Evolutionary conservation across 1,140 invertebrate species (phyloP).

Genomic region (Triops cancriformis): DNA sequence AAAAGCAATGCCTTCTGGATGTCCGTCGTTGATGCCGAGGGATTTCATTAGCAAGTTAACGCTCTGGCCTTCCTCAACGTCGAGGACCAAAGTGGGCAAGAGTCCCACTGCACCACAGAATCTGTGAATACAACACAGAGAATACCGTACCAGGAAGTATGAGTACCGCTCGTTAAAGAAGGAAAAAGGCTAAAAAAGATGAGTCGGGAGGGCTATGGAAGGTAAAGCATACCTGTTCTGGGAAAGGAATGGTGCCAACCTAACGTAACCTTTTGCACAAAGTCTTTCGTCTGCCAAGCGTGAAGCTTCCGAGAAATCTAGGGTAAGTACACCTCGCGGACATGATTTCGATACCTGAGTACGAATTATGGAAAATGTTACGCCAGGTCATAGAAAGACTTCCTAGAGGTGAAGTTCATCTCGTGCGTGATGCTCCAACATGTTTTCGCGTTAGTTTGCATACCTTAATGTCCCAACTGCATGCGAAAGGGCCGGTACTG

Average conservation of each 20-base stretch:
- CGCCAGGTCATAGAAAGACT: background rate
- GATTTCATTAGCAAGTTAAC: constrained; percentile 25
- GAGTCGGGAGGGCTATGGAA: background rate
- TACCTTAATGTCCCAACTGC: constrained; percentile 26
- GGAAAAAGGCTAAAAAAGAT: background rate
- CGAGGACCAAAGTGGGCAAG: constrained; percentile 1
- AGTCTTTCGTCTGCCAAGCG: constrained; percentile 14
- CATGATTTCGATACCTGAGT: constrained; percentile 21
- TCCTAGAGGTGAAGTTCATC: background rate
- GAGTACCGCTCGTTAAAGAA: background rate
- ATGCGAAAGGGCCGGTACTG: constrained; percentile 17
- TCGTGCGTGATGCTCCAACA: background rate
- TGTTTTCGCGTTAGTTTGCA: background rate
- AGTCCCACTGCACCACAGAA: constrained; percentile 21
- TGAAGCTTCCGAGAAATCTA: constrained; percentile 18
- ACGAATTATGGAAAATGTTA: background rate
- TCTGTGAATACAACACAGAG: background rate
- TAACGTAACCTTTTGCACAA: constrained; percentile 22
- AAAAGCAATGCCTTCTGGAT: constrained; percentile 23
- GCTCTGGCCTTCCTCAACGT: background rate
- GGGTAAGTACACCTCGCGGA: constrained; percentile 15
- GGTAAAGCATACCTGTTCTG: constrained; percentile 19
- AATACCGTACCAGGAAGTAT: background rate
- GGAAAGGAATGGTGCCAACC: constrained; percentile 21
- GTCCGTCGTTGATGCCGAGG: constrained; percentile 23